Evolutionary conservation across 2,888 invertebrate species (phyloP), one percentile per base, ranked within the genome.

Genomic region (Mythimna pallens): DNA sequence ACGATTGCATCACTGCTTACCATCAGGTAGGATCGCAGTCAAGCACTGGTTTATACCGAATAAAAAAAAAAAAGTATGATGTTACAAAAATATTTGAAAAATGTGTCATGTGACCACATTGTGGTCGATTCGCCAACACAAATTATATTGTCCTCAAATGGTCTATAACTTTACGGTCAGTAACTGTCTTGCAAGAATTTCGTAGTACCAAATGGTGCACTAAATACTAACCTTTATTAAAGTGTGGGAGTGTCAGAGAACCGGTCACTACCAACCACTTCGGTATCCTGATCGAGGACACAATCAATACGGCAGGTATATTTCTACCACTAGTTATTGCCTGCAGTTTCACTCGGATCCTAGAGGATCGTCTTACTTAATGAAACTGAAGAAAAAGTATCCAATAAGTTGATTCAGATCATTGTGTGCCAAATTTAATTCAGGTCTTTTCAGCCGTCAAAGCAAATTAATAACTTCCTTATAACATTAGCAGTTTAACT

Each of bases 161-260:
- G 25, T 20, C 55, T 50, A 54, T 22, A 68, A 67, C 22, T 70
- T 75, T 61, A 36, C 17, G 25, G 22, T 10, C 54, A 57, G 52
- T 63, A 61, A 57, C 30, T 67, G 47, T 47, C 52, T 70, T 63
- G 62, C 55, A 76, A 63, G 62, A 61, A 72, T 69, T 73, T 73
- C 36, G 68, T 76, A 64, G 74, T 63, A 69, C 62, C 62, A 70
- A 70, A 65, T 65, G 25, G 68, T 73, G 73, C 58, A 76, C 74
- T 73, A 66, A 70, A 75, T 84, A 75, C 58, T 70, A 55, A 34
- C 65, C 59, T 73, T 73, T 67, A 75, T 67, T 71, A 76, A 72
- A 43, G 61, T 65, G 79, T 84, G 76, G 88, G 86, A 82, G 86
- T 87, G 87, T 82, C 65, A 58, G 63, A 61, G 62, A 86, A 86